Conservation (phyloP, 1,140 invertebrate species). For the Ooceraea biroi region DNA sequence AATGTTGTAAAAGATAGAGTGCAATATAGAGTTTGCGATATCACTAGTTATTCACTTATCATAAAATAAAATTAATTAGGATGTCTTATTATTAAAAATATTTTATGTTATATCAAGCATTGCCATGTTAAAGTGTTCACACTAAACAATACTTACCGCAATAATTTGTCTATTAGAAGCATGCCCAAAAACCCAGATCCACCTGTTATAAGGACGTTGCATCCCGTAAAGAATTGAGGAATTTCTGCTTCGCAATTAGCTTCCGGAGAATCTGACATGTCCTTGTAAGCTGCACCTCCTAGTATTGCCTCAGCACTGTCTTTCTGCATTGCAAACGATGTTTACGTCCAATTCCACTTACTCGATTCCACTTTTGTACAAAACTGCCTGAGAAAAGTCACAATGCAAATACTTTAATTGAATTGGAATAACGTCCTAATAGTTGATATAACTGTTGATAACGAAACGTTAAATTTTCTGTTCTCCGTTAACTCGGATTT, state of each 20-base stretch:
- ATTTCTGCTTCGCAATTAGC: constrained; percentile 77
- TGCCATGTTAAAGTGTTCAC: neutral
- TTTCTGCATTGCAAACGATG: constrained; percentile 1
- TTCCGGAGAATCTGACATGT: constrained; percentile 60
- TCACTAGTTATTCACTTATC: neutral
- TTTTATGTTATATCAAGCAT: neutral
- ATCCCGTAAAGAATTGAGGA: constrained; percentile 75
- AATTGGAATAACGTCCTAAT: no score
- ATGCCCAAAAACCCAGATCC: constrained; percentile 91
- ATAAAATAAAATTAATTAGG: neutral
- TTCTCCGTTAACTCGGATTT: neutral
- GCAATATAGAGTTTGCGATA: neutral
- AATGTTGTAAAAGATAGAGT: neutral
- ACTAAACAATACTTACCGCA: constrained; percentile 80
- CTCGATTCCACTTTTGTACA: no score
- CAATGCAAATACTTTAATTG: no score
- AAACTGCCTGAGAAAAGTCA: no score
- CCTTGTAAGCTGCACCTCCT: constrained; percentile 61
- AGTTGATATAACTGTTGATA: neutral
- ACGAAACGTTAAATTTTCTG: neutral
- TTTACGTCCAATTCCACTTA: no score
- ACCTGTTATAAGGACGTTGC: constrained; percentile 85
- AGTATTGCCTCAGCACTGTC: no score
- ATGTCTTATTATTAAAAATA: neutral
- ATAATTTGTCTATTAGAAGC: constrained; percentile 89